Conservation (phyloP, 2,113 vertebrate genomes). For the Albula goreensis region DNA sequence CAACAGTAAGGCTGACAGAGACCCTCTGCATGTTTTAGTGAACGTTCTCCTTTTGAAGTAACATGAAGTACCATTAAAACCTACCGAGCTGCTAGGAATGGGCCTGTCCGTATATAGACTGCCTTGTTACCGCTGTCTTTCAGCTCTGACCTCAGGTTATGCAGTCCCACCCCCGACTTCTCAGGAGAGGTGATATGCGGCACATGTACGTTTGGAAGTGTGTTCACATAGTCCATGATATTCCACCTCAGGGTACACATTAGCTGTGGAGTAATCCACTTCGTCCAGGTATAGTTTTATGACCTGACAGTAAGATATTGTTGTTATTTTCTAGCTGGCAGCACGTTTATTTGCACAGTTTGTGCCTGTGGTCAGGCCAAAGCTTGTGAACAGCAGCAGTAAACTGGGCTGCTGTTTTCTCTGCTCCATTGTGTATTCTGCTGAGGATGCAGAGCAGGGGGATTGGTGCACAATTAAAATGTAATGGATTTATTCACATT, state of each 20-base stretch:
- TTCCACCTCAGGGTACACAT: neutral
- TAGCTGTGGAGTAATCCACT: neutral
- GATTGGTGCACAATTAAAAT: neutral
- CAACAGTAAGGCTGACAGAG: neutral
- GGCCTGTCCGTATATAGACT: neutral
- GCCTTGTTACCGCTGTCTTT: neutral
- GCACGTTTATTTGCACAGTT: neutral
- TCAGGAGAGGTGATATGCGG: too few relatives aligned
- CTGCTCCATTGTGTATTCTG: neutral
- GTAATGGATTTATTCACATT: neutral
- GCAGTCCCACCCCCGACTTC: too few relatives aligned
- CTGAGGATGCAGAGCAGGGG: neutral
- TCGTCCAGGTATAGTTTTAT: neutral
- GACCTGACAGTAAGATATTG: neutral
- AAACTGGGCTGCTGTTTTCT: neutral
- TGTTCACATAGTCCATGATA: neutral
- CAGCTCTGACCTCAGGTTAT: neutral
- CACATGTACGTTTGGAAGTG: neutral
- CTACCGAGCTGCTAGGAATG: neutral
- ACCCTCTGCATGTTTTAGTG: slow-evolving; percentile 18
- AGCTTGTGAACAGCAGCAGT: neutral
- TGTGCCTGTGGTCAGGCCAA: slow-evolving; percentile 7
- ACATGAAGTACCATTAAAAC: neutral
- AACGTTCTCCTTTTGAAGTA: neutral
- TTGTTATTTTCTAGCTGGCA: neutral